Evolutionary conservation across 2,888 invertebrate genomes (phyloP).

Genomic region (Oxyteleia sp.): DNA sequence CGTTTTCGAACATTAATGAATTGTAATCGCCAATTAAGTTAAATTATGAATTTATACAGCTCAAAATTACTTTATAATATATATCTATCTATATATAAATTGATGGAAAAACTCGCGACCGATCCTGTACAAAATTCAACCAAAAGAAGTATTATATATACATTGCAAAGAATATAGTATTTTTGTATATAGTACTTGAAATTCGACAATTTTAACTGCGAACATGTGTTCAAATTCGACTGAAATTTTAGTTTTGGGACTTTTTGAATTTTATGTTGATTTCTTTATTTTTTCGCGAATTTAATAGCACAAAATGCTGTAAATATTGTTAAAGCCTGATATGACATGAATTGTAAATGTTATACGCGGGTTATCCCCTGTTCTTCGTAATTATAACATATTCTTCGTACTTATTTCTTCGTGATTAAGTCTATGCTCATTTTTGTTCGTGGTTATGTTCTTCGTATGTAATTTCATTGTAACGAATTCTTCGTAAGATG

Average conservation of each 20-base stretch:
- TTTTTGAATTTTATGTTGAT: constrained; percentile 2
- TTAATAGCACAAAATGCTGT: constrained; percentile 54
- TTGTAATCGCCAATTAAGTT: background rate
- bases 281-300: constrained; percentile 16
- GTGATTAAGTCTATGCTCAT: too few relatives aligned
- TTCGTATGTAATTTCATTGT: too few relatives aligned
- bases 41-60: too few relatives aligned
- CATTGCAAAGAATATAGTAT: constrained; percentile 56
- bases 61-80: too few relatives aligned
- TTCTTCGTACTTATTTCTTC: too few relatives aligned
- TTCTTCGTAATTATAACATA: too few relatives aligned
- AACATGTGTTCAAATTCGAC: constrained; percentile 43
- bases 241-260: constrained; percentile 16
- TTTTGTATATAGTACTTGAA: constrained; percentile 65
- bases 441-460: too few relatives aligned
- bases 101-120: constrained; percentile 1
- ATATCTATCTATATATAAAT: background rate
- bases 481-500: too few relatives aligned
- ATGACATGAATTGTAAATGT: constrained; percentile 19
- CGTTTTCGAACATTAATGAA: constrained; percentile 3
- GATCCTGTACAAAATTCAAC: constrained; percentile 28
- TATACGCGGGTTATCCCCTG: too few relatives aligned
- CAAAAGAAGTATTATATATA: constrained; percentile 57
- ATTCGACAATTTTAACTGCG: constrained; percentile 39
- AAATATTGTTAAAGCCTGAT: constrained; percentile 54